Percentiles rank a stretch among this genome's conserved stretches.
phyloP scores from a whole-genome alignment of 2,888 invertebrate species.

The Harpalus rufipes region DNA sequence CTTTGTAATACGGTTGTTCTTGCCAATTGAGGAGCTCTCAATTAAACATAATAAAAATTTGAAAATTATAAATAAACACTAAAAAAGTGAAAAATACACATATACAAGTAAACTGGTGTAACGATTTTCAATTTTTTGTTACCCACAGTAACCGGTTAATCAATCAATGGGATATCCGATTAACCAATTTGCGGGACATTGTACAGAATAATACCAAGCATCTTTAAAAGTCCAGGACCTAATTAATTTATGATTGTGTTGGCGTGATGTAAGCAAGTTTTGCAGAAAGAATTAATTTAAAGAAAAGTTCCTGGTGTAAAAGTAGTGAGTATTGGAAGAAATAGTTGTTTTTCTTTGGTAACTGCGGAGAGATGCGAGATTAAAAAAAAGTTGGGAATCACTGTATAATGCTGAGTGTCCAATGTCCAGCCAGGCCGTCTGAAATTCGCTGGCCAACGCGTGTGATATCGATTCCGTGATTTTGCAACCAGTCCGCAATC shows the following conservation, averaged over 20 bases:
- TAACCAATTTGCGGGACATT: neutral
- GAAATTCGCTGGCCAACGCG: conserved; percentile 8
- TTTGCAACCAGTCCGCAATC: conserved; percentile 55
- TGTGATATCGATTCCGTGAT: conserved; percentile 62
- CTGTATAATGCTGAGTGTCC: conserved; percentile 34
- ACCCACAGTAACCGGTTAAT: too few species aligned
- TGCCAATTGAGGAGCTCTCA: too few species aligned
- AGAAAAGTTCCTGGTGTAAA: neutral
- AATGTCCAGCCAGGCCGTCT: conserved; percentile 14
- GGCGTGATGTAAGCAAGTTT: neutral
- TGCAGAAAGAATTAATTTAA: conserved; percentile 6
- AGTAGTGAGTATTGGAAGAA: neutral
- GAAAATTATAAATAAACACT: too few species aligned
- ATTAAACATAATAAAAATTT: too few species aligned
- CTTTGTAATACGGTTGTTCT: too few species aligned
- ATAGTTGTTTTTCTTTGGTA: conserved; percentile 1
- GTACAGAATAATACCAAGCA: neutral
- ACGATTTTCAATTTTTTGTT: too few species aligned
- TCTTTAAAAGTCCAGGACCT: neutral
- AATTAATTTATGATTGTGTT: neutral
- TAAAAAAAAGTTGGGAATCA: conserved; percentile 7
- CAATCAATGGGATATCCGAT: too few species aligned
- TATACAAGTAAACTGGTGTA: too few species aligned
- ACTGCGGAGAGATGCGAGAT: neutral
- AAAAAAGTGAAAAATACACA: too few species aligned